Conservation (phyloP, 2,113 vertebrate species). For the Hemicordylus capensis region DNA sequence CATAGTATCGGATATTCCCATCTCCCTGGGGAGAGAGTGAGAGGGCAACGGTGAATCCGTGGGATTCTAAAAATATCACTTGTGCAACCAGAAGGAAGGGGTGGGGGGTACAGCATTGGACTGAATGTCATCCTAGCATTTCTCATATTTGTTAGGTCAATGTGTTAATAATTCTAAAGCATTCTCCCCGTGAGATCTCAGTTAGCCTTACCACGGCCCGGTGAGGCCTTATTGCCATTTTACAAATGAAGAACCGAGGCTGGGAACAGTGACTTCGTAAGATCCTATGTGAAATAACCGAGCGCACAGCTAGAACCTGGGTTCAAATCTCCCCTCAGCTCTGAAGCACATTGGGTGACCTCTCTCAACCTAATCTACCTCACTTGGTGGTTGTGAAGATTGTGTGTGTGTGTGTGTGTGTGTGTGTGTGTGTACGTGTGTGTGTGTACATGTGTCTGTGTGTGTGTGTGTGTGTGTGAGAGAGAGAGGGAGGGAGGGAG, state of each 20-base stretch:
- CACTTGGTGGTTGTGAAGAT: too few relatives aligned
- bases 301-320: too few relatives aligned
- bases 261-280: background rate
- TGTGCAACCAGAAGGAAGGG: background rate
- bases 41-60: background rate
- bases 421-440: too few relatives aligned
- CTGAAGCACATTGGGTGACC: too few relatives aligned
- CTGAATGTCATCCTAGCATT: background rate
- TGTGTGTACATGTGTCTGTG: too few relatives aligned
- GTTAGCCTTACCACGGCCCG: background rate
- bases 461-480: too few relatives aligned
- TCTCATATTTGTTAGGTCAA: background rate
- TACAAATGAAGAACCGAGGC: background rate
- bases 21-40: conserved; percentile 81
- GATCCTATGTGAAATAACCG: too few relatives aligned
- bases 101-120: background rate
- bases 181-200: background rate
- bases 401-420: too few relatives aligned
- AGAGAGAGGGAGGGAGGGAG: too few relatives aligned
- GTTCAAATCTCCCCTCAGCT: too few relatives aligned
- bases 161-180: too few relatives aligned
- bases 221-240: background rate
- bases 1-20: conserved; percentile 97
- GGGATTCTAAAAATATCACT: background rate
- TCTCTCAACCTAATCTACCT: too few relatives aligned